phyloP scores from a whole-genome alignment of 2,113 vertebrate genomes.

The Pedetes capensis region DNA sequence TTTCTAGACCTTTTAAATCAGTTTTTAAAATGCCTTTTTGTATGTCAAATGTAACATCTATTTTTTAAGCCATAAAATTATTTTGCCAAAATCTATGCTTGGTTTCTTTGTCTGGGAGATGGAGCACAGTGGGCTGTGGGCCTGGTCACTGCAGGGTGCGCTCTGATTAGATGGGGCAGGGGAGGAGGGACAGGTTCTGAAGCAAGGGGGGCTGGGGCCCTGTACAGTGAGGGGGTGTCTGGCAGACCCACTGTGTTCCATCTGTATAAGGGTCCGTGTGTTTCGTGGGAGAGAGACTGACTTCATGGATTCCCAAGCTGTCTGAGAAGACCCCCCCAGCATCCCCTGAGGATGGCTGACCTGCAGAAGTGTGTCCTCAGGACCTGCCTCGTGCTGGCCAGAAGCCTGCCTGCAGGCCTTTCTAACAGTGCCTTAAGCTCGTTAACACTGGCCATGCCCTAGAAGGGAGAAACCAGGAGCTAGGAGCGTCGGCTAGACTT shows the following conservation, averaged over 20 bases:
- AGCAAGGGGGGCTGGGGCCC: rapidly evolving
- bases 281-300: neutral
- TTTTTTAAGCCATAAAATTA: slow-evolving; percentile 64
- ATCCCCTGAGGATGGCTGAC: neutral
- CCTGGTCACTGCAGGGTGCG: neutral
- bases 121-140: rapidly evolving
- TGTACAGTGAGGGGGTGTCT: rapidly evolving
- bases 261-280: neutral
- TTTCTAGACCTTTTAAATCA: neutral
- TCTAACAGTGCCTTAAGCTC: too few species aligned
- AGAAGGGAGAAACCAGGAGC: too few species aligned
- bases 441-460: too few species aligned
- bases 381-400: too few species aligned
- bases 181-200: neutral
- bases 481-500: too few species aligned
- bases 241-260: neutral
- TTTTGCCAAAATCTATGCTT: neutral
- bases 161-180: too few species aligned
- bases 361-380: too few species aligned
- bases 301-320: neutral
- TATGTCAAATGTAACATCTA: slow-evolving; percentile 29
- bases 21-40: slow-evolving; percentile 55
- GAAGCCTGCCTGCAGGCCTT: too few species aligned
- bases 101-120: neutral
- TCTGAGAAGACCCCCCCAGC: neutral